Evolutionary conservation across 2,888 invertebrate species (phyloP).

Genomic region (Plagodis dolabraria): DNA sequence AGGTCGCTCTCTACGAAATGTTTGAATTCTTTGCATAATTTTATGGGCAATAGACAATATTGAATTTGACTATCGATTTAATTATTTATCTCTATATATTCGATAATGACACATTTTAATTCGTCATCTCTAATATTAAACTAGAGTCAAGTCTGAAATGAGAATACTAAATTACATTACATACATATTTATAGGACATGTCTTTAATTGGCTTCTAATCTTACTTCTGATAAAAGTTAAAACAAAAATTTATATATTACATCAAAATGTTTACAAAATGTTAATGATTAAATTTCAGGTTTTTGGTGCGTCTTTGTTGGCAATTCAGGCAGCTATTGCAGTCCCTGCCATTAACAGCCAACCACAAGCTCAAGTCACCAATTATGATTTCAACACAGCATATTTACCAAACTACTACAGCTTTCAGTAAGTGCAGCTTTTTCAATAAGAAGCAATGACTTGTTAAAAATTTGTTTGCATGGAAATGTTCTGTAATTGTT

Average conservation of each 20-base stretch:
- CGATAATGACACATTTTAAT: too few species aligned
- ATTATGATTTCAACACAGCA: conserved; percentile 65
- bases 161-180: too few species aligned
- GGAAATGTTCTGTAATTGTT: too few species aligned
- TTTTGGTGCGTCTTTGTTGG: conserved; percentile 47
- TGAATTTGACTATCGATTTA: not conserved
- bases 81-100: not conserved
- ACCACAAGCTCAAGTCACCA: conserved; percentile 60
- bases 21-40: conserved; percentile 20
- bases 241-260: too few species aligned
- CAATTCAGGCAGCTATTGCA: conserved; percentile 31
- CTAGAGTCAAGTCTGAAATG: not conserved
- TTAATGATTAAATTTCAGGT: conserved; percentile 55
- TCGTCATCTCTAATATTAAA: too few species aligned
- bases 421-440: conserved; percentile 73
- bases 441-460: too few species aligned
- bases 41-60: conserved; percentile 10
- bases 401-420: conserved; percentile 75
- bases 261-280: too few species aligned
- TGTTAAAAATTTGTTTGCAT: too few species aligned
- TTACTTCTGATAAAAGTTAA: too few species aligned
- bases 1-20: conserved; percentile 20
- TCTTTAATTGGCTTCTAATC: too few species aligned
- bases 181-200: too few species aligned
- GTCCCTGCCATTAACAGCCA: conserved; percentile 44